Base-by-base conservation (phyloP, 1,140 invertebrate genomes). In the Mya arenaria region DNA sequence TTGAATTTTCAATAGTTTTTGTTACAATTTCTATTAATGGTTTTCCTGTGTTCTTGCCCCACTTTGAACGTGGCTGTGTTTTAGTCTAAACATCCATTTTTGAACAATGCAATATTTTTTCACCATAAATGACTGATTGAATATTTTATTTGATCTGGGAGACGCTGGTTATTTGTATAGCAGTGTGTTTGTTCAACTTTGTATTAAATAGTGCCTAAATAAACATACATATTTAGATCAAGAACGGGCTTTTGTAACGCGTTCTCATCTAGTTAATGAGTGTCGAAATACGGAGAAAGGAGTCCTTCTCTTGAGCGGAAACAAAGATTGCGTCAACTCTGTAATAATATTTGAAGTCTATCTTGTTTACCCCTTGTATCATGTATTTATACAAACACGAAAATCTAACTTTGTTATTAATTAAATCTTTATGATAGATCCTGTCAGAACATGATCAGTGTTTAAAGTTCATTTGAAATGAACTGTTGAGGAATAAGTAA, bases 51-150 rank as follows among this genome's bases (percentile, higher is more conserved):
- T 25, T 71, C 23, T 69, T 58, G 77, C 55, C 66, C 77, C 48
- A 69, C 36, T 60, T 69, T 44, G 34, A n/a, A 44, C 19, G 69
- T 66, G 60, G 62, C 63, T 44, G 48, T 71, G 77, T 73, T 58
- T 77, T 77, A 83, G 65, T 69, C 69, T 77, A 72, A 82, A 82
- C 77, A 74, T 82, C 79, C 79, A 63, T 17, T 62, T 19, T 62
- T 56, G 60, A 65, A 82, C 79, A 82, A 82, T 73, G 48, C 34
- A 17, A 82, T 73, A 73, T 74, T 73, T 82, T 74, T 82, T 68
- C 79, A 28, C n/a, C 58, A 58, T 65, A 82, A 82, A 82, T 82
- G 79, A 82, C 58, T 73, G 79, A 82, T 82, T 82, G 79, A 74
- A 82, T 62, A n/a, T 73, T 73, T 41, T 82, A 69, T 82, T 82